A percentile compares a stretch with the other conserved stretches of the same genome.
These are phyloP conservation scores for Aleiodes sp. DNA, from an alignment of 1,140 invertebrate species.

Conservation along the genomic window DNA sequence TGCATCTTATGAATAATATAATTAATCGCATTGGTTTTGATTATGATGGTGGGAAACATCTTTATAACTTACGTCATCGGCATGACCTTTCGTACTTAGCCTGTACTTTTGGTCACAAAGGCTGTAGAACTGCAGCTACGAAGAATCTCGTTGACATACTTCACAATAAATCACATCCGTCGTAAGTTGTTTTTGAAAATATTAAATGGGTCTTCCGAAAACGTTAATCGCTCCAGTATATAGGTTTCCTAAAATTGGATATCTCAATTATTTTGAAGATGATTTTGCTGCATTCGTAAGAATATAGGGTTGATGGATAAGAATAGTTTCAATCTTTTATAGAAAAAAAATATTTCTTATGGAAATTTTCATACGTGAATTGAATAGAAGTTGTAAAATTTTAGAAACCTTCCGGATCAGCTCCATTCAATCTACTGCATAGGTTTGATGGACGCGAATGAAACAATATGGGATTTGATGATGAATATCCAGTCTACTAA, in stretches of 20 bases:
- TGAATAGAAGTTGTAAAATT: no score
- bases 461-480: slow-evolving; percentile 4
- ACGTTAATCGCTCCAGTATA: no score
- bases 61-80: neutral
- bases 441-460: neutral
- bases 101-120: slow-evolving; percentile 18
- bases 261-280: no score
- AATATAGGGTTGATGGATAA: no score
- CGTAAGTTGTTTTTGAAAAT: no score
- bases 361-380: no score
- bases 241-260: no score
- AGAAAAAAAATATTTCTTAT: no score
- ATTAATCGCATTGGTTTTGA: slow-evolving; percentile 6
- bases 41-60: neutral
- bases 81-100: slow-evolving; percentile 10
- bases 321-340: no score
- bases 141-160: neutral
- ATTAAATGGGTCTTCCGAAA: no score
- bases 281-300: no score
- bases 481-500: slow-evolving; percentile 10
- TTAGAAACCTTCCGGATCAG: neutral
- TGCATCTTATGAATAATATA: slow-evolving; percentile 20
- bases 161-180: no score
- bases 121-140: slow-evolving; percentile 5
- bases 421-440: slow-evolving; percentile 8